Evolutionary conservation across 2,113 vertebrate genomes (phyloP).

Genomic region (Cheirogaleus medius): DNA sequence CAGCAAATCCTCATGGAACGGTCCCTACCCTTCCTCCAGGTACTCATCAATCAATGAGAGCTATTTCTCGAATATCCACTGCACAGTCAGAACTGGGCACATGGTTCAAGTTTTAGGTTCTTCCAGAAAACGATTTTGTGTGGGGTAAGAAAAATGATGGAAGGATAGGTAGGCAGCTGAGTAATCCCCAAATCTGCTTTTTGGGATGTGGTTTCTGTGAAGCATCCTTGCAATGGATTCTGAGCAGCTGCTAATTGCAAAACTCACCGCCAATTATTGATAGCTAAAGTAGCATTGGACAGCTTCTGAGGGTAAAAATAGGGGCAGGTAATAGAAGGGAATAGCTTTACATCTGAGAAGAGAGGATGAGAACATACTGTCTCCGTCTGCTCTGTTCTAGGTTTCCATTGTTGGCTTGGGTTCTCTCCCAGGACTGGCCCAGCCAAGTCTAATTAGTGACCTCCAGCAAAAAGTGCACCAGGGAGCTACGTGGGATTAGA

Average conservation of each 20-base stretch:
- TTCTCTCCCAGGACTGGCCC: neutral
- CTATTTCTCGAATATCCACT: neutral
- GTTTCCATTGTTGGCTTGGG: neutral
- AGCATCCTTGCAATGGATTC: constrained; percentile 35
- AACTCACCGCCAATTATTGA: constrained; percentile 52
- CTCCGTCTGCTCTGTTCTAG: neutral
- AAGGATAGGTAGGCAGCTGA: neutral
- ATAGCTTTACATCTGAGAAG: constrained; percentile 28
- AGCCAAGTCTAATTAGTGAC: neutral
- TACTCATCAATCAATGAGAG: neutral
- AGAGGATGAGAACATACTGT: neutral
- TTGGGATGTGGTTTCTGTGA: constrained; percentile 21
- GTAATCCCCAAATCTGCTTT: neutral
- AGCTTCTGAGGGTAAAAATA: constrained; percentile 26
- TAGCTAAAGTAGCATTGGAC: constrained; percentile 11
- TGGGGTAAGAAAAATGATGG: neutral
- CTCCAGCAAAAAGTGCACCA: neutral
- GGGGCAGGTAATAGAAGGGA: constrained; percentile 4
- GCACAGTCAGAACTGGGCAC: neutral
- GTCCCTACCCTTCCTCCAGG: neutral
- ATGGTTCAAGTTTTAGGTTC: neutral
- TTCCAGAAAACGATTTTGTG: neutral
- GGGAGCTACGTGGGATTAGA: neutral
- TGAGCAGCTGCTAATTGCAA: constrained; percentile 44
- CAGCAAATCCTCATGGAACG: neutral